Conservation (phyloP, 2,888 invertebrate genomes). For the Epistrophella euchroma region DNA sequence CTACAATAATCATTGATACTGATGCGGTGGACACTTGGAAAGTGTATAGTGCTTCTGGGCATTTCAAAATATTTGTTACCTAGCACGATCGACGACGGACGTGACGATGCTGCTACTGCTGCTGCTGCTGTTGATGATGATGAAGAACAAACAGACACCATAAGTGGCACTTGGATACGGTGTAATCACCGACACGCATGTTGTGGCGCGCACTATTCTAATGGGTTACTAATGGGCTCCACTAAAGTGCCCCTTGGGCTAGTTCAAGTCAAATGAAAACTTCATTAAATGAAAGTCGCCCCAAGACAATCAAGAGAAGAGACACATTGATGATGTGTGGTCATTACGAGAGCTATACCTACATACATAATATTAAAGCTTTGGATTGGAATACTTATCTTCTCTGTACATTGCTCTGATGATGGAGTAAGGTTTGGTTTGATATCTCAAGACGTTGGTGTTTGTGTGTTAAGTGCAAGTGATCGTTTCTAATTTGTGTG, state of each 20-base stretch:
- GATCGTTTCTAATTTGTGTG: slow-evolving; percentile 74
- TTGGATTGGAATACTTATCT: slow-evolving; percentile 41
- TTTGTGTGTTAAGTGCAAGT: slow-evolving; percentile 72
- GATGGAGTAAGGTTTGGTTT: not conserved
- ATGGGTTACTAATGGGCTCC: slow-evolving; percentile 75
- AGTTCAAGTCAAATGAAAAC: slow-evolving; percentile 75
- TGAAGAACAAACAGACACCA: slow-evolving; percentile 72
- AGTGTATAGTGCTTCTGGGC: slow-evolving; percentile 32
- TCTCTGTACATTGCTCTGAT: slow-evolving; percentile 6
- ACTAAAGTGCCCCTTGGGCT: slow-evolving; percentile 75
- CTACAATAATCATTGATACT: slow-evolving; percentile 63
- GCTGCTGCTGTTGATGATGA: slow-evolving; percentile 48
- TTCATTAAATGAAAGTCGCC: slow-evolving; percentile 73
- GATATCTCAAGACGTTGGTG: slow-evolving; percentile 12
- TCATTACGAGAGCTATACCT: not conserved
- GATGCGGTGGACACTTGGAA: slow-evolving; percentile 34
- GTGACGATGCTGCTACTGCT: slow-evolving; percentile 5
- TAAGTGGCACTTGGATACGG: slow-evolving; percentile 74
- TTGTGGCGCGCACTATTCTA: slow-evolving; percentile 74
- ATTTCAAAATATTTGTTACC: slow-evolving; percentile 29
- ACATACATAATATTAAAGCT: not conserved
- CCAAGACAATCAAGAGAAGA: slow-evolving; percentile 56
- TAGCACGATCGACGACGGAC: slow-evolving; percentile 14
- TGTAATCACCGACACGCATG: slow-evolving; percentile 75
- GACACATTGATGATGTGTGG: slow-evolving; percentile 42